Percentiles rank a stretch among this genome's conserved stretches.
Conservation (phyloP, 2,113 vertebrate genomes). For the Odocoileus hemionus region DNA sequence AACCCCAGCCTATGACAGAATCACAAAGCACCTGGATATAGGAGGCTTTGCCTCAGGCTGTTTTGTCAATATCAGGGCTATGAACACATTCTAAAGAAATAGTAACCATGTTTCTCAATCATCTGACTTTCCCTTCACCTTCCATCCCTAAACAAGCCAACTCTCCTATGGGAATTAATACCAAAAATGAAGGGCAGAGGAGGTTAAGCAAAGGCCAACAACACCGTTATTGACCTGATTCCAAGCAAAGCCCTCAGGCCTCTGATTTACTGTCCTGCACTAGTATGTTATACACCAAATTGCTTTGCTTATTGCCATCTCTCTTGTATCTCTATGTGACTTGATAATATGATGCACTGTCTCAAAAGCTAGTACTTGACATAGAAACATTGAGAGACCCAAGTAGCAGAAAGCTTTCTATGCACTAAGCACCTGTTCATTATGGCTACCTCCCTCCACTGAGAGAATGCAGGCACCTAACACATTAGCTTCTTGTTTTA, state of each 20-base stretch:
- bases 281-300: slow-evolving; percentile 53
- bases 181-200: background rate
- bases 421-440: slow-evolving; percentile 4
- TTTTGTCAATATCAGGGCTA: background rate
- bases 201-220: slow-evolving; percentile 62
- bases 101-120: background rate
- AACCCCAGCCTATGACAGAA: background rate
- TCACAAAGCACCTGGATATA: background rate
- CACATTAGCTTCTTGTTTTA: slow-evolving; percentile 21
- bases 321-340: slow-evolving; percentile 72
- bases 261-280: slow-evolving; percentile 64
- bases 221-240: slow-evolving; percentile 60
- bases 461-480: background rate
- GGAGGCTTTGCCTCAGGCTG: background rate
- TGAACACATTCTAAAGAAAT: slow-evolving; percentile 14
- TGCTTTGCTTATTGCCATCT: slow-evolving; percentile 66
- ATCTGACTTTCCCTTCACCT: background rate
- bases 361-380: slow-evolving; percentile 72
- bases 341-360: slow-evolving; percentile 65
- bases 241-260: slow-evolving; percentile 44
- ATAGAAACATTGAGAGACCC: slow-evolving; percentile 71
- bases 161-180: background rate
- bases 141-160: background rate
- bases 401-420: slow-evolving; percentile 58
- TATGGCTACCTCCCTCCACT: background rate